phyloP scores from a whole-genome alignment of 2,888 invertebrate species.

The Oscheius onirici region DNA sequence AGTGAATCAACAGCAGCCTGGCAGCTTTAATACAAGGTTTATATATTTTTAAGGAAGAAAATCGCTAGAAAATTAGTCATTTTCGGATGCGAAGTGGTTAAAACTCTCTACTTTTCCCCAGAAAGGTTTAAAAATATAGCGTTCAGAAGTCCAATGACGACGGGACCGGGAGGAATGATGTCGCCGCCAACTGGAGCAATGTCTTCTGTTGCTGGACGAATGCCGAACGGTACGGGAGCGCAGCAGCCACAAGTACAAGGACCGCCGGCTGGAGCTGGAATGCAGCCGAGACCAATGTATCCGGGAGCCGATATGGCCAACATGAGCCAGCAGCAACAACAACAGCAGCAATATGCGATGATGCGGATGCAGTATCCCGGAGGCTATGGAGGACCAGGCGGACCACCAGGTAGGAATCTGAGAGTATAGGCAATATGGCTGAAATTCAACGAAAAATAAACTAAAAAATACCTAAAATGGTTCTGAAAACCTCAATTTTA shows the following conservation, averaged over 20 bases:
- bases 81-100: no score
- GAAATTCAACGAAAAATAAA: no score
- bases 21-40: conserved; percentile 35
- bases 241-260: conserved; percentile 34
- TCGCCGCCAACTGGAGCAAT: conserved; percentile 42
- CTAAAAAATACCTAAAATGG: no score
- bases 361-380: conserved; percentile 4
- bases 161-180: conserved; percentile 36
- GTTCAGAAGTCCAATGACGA: conserved; percentile 50
- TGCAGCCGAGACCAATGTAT: conserved; percentile 21
- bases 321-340: conserved; percentile 16
- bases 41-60: neutral
- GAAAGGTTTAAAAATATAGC: no score
- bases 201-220: conserved; percentile 18
- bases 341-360: conserved; percentile 6
- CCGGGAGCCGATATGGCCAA: conserved; percentile 17
- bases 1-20: conserved; percentile 32
- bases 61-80: no score
- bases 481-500: no score
- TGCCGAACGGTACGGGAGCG: conserved; percentile 38
- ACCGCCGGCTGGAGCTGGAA: neutral
- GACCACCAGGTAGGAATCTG: no score
- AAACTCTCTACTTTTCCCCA: neutral
- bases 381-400: conserved; percentile 8
- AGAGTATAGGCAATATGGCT: no score